Conservation (phyloP, 2,888 invertebrate species). For the Argyresthia albistria region DNA sequence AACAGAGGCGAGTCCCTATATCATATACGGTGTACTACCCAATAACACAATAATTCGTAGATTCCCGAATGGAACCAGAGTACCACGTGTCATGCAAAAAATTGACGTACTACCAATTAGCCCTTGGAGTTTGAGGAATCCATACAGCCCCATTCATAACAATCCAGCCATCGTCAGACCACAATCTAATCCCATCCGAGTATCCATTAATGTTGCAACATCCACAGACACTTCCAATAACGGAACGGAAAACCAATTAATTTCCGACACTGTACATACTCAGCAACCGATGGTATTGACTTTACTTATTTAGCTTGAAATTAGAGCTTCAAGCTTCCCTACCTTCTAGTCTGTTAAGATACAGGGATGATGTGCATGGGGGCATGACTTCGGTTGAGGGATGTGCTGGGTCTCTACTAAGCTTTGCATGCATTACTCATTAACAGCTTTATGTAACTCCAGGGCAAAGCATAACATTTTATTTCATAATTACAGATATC, state of each 20-base stretch:
- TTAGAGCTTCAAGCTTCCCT: constrained; percentile 22
- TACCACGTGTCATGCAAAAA: constrained; percentile 76
- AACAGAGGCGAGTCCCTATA: constrained; percentile 80
- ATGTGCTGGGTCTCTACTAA: constrained; percentile 27
- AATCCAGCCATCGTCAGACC: constrained; percentile 71
- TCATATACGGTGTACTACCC: constrained; percentile 82
- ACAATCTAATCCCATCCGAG: constrained; percentile 72
- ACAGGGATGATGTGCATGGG: constrained; percentile 23
- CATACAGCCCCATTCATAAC: constrained; percentile 74
- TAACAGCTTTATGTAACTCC: constrained; percentile 36
- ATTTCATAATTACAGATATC: constrained; percentile 69
- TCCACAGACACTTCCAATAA: constrained; percentile 70
- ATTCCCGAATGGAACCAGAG: constrained; percentile 85
- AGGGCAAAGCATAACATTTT: constrained; percentile 49
- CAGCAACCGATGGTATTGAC: constrained; percentile 66
- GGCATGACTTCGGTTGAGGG: constrained; percentile 7
- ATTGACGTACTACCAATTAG: constrained; percentile 74
- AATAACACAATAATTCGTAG: constrained; percentile 85
- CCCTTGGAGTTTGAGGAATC: constrained; percentile 72
- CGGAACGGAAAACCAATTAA: constrained; percentile 67
- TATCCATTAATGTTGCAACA: constrained; percentile 78
- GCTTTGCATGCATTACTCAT: constrained; percentile 45
- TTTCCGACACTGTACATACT: constrained; percentile 71
- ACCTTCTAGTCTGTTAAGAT: constrained; percentile 8
- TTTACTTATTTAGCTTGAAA: constrained; percentile 63